Conservation (phyloP, 2,797 vertebrate genomes). For the Xerus rutilus region DNA sequence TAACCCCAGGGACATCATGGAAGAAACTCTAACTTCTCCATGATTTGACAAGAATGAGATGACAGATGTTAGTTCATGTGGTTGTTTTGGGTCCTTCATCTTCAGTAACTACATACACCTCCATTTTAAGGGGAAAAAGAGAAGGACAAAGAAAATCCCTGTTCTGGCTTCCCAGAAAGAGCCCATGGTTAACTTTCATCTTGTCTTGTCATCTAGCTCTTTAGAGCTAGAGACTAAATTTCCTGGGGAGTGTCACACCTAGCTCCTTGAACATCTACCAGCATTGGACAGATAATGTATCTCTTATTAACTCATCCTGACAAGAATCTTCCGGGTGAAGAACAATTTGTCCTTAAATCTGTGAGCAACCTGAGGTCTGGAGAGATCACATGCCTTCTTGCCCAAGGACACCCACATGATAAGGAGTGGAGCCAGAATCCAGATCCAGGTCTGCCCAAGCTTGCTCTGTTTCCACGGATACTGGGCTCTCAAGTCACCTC, state of each 20-base stretch:
- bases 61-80: neutral
- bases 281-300: neutral
- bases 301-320: conserved; percentile 4
- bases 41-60: neutral
- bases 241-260: neutral
- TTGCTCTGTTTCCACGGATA: neutral
- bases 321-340: neutral
- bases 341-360: neutral
- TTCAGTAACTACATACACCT: neutral
- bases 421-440: neutral
- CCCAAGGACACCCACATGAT: neutral
- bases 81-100: neutral
- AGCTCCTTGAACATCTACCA: neutral
- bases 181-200: neutral
- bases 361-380: neutral
- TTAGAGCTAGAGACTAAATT: neutral
- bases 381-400: neutral
- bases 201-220: neutral
- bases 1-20: neutral
- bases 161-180: neutral
- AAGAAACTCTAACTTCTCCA: neutral
- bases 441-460: neutral
- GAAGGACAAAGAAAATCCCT: neutral
- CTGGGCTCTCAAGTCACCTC: neutral
- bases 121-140: neutral